Base-by-base conservation (phyloP, 2,113 vertebrate genomes). In the Heterochromis multidens region DNA sequence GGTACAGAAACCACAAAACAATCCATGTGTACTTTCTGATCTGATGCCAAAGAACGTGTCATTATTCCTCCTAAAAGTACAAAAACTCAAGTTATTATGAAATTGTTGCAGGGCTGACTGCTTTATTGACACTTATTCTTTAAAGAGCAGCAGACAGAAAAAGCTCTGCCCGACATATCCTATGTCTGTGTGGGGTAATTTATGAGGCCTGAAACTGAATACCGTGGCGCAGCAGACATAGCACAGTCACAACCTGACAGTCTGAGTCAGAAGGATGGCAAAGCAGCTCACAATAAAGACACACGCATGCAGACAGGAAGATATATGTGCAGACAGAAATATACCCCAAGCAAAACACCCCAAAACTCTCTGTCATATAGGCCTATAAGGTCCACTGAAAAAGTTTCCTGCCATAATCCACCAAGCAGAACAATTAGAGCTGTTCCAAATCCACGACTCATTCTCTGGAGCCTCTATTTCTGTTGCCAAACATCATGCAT, bases 111-210 rank as follows among this genome's bases (percentile, higher is more conserved):
- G 17, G 70, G 52, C 35, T 78, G 43, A 23, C 77, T 74, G 77
- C 80, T 87, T 84, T 81, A 79, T 57, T 83, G 87, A 92, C 90
- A 86, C 80, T 80, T 87, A 89, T 88, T 90, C 80, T 93, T 91
- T 90, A 90, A 92, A 92, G 91, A 89, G 88, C 88, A 90, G 85
- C 16, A 84, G 93, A 93, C 90, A 80, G 90, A 92, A 92, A 94
- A 93, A 92, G 77, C 88, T 87, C 84, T 74, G 92, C 84, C 80
- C 91, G 86, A 65, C 92, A 90, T 91, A 91, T 90, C 89, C 90
- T 82, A 83, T 91, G 87, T 93, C 92, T 72, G 85, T 77, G 82
- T 58, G 58, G 90, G 77, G 87, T 93, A 93, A 95, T 94, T 95
- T 94, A 94, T 86, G 93, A 90, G 85, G 57, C 78, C 77, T 92